Percentiles rank a stretch among this genome's conserved stretches.
phyloP scores from a whole-genome alignment of 1,140 invertebrate species.

The Lepidurus couesii region DNA sequence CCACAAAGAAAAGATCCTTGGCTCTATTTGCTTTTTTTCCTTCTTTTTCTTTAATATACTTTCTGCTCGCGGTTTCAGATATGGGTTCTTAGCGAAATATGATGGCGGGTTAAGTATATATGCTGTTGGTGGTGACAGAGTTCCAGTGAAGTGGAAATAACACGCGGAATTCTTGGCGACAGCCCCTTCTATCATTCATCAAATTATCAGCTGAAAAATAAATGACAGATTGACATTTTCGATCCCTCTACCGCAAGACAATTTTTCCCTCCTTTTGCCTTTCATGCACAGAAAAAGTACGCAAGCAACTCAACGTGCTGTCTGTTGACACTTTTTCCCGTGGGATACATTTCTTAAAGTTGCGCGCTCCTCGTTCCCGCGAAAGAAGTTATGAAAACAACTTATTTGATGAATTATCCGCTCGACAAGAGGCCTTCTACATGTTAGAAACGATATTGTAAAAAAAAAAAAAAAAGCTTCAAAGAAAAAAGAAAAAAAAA shows the following conservation, averaged over 20 bases:
- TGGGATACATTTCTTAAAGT: constrained; percentile 9
- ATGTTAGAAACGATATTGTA: neutral
- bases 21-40: neutral
- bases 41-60: neutral
- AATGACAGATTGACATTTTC: constrained; percentile 15
- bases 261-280: neutral
- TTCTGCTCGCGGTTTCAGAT: neutral
- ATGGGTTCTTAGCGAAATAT: constrained; percentile 19
- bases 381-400: neutral
- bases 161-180: constrained; percentile 1
- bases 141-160: neutral
- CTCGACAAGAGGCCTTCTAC: neutral
- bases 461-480: neutral
- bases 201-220: neutral
- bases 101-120: neutral
- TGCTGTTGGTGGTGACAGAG: neutral
- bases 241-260: neutral
- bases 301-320: neutral
- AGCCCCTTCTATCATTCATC: constrained; percentile 16
- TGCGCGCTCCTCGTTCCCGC: neutral
- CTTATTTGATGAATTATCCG: constrained; percentile 19
- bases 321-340: constrained; percentile 1
- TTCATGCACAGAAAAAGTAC: neutral
- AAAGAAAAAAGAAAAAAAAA: neutral
- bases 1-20: neutral